Evolutionary conservation across 2,888 invertebrate genomes (phyloP).

Genomic region (Autographa pulchrina): DNA sequence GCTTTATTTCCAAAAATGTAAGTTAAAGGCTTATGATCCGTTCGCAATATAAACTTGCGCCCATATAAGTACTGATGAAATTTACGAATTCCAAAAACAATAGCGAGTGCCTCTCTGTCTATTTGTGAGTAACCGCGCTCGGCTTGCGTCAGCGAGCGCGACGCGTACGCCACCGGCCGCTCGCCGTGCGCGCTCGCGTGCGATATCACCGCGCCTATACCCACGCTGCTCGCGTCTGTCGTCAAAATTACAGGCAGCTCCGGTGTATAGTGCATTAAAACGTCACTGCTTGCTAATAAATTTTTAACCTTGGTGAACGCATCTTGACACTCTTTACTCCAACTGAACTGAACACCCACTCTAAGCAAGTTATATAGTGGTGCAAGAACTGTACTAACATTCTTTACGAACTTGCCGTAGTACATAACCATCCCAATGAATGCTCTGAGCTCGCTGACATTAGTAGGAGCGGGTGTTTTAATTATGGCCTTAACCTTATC

Average conservation of each 20-base stretch:
- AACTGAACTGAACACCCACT: slow-evolving; percentile 26
- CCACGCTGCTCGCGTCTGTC: slow-evolving; percentile 44
- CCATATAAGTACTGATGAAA: slow-evolving; percentile 26
- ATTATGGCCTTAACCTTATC: slow-evolving; percentile 48
- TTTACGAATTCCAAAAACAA: slow-evolving; percentile 24
- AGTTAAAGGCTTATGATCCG: slow-evolving; percentile 28
- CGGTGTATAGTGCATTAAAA: slow-evolving; percentile 48
- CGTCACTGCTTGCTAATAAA: slow-evolving; percentile 16
- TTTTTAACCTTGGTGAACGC: slow-evolving; percentile 33
- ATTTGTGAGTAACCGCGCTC: slow-evolving; percentile 28
- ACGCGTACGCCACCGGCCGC: slow-evolving; percentile 28
- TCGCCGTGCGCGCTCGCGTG: slow-evolving; percentile 47
- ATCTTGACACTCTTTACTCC: slow-evolving; percentile 31
- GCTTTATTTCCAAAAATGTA: slow-evolving; percentile 19
- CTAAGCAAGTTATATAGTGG: slow-evolving; percentile 29
- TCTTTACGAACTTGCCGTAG: slow-evolving; percentile 44
- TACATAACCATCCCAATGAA: slow-evolving; percentile 53
- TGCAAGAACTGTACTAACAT: slow-evolving; percentile 21
- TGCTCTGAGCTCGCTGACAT: slow-evolving; percentile 43
- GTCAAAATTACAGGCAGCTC: slow-evolving; percentile 42
- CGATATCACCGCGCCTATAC: slow-evolving; percentile 50
- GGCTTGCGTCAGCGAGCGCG: slow-evolving; percentile 5
- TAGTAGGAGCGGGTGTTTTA: slow-evolving; percentile 30
- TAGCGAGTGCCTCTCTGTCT: slow-evolving; percentile 24
- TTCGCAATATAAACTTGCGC: slow-evolving; percentile 13